phyloP scores from a whole-genome alignment of 64 coral and sea anemone genomes.

The Astreopora myriophthalma region DNA sequence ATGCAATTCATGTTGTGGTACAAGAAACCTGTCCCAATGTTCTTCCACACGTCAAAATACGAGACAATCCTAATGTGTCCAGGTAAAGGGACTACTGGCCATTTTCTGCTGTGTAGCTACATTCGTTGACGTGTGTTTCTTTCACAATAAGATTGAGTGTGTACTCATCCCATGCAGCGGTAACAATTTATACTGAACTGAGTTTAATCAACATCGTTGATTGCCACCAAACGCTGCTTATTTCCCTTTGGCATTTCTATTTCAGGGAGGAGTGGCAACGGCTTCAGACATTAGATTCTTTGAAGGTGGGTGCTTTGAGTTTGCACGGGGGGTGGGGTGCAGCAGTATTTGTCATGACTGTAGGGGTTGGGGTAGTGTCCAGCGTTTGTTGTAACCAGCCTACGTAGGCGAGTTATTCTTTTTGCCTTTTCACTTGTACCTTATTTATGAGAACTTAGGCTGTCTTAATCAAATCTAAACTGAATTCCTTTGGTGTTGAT shows the following conservation, averaged over 20 bases:
- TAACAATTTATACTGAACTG: no score
- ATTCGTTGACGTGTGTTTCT: no score
- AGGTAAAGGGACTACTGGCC: slow-evolving; percentile 47
- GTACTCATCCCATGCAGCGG: no score
- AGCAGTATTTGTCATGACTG: not conserved
- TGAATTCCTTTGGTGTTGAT: no score
- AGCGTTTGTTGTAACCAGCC: no score
- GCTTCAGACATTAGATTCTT: slow-evolving; percentile 84
- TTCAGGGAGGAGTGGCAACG: slow-evolving; percentile 96
- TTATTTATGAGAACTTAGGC: no score
- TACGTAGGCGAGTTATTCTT: no score
- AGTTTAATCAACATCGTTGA: no score
- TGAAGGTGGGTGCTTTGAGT: slow-evolving; percentile 45
- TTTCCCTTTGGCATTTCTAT: not conserved
- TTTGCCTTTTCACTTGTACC: no score
- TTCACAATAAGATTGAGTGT: not conserved
- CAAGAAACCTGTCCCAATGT: slow-evolving; percentile 89
- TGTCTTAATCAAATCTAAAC: no score
- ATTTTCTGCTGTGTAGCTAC: not conserved
- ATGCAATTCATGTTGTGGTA: slow-evolving; percentile 97
- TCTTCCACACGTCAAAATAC: slow-evolving; percentile 79
- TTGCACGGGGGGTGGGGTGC: not conserved
- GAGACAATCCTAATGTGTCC: slow-evolving; percentile 93
- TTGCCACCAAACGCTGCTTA: no score
- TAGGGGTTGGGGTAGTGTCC: no score